phyloP scores from a whole-genome alignment of 2,888 invertebrate genomes.

The Dryococelus australis region DNA sequence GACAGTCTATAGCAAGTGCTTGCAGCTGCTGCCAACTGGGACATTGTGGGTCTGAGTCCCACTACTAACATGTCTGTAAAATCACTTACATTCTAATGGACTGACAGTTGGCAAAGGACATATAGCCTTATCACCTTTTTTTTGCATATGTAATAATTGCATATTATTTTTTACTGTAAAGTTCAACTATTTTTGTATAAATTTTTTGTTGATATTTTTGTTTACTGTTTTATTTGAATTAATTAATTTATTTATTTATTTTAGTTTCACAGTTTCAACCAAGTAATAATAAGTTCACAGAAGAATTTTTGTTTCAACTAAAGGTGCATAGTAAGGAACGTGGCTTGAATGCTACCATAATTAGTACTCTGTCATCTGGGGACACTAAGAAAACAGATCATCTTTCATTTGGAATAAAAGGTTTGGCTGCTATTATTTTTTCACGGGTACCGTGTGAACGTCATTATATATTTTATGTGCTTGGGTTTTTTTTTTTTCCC shows the following conservation, averaged over 20 bases:
- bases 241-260: too few species aligned
- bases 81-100: too few species aligned
- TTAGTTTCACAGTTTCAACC: not conserved
- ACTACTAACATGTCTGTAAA: too few species aligned
- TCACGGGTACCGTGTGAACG: not conserved
- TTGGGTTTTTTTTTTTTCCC: not conserved
- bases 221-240: not conserved
- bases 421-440: slow-evolving; percentile 4
- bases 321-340: not conserved
- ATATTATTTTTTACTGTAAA: too few species aligned
- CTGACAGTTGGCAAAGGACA: too few species aligned
- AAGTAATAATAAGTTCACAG: not conserved
- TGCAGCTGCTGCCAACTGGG: too few species aligned
- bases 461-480: not conserved
- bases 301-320: not conserved
- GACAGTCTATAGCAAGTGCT: too few species aligned
- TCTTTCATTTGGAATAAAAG: not conserved
- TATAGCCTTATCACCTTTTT: too few species aligned
- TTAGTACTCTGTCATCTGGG: not conserved
- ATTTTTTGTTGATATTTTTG: not conserved
- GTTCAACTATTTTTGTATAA: not conserved
- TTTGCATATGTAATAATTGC: too few species aligned
- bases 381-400: not conserved
- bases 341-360: not conserved
- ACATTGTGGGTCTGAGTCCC: too few species aligned